Conservation (phyloP, 2,113 vertebrate genomes). For the Macquaria ambigua region DNA sequence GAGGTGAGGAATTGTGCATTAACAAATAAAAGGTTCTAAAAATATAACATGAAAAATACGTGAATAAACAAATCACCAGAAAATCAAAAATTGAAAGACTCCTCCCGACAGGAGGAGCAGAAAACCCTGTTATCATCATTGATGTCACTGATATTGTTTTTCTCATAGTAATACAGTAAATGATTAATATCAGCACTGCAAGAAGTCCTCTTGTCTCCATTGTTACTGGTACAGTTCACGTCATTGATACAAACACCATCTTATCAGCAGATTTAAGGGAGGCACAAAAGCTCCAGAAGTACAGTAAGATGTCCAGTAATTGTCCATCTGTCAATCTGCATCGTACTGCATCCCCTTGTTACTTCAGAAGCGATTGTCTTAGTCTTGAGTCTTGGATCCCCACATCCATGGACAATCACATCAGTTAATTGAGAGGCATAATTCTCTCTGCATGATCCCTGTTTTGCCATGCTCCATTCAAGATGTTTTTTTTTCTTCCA, state of each 20-base stretch:
- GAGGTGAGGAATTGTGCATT: constrained; percentile 73
- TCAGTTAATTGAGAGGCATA: constrained; percentile 57
- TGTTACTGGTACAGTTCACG: constrained; percentile 71
- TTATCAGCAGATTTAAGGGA: constrained; percentile 59
- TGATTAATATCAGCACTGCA: constrained; percentile 80
- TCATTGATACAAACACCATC: constrained; percentile 71
- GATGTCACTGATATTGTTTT: constrained; percentile 80
- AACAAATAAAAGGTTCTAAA: constrained; percentile 73
- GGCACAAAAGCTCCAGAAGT: constrained; percentile 75
- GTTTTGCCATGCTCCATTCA: constrained; percentile 58
- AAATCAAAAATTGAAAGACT: constrained; percentile 60
- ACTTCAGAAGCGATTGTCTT: constrained; percentile 70
- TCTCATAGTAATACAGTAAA: constrained; percentile 81
- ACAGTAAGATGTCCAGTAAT: constrained; percentile 48
- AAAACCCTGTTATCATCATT: constrained; percentile 87
- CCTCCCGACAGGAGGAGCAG: constrained; percentile 69
- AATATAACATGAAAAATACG: constrained; percentile 74
- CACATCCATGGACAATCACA: constrained; percentile 58
- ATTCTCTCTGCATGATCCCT: constrained; percentile 52
- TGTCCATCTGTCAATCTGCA: constrained; percentile 43
- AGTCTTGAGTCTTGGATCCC: constrained; percentile 60
- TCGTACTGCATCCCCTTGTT: constrained; percentile 32
- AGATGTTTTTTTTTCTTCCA: constrained; percentile 21
- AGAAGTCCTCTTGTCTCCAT: constrained; percentile 61
- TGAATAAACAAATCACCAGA: constrained; percentile 67